Base-by-base conservation (phyloP, 2,888 invertebrate species). In the Drosophila paranaensis region DNA sequence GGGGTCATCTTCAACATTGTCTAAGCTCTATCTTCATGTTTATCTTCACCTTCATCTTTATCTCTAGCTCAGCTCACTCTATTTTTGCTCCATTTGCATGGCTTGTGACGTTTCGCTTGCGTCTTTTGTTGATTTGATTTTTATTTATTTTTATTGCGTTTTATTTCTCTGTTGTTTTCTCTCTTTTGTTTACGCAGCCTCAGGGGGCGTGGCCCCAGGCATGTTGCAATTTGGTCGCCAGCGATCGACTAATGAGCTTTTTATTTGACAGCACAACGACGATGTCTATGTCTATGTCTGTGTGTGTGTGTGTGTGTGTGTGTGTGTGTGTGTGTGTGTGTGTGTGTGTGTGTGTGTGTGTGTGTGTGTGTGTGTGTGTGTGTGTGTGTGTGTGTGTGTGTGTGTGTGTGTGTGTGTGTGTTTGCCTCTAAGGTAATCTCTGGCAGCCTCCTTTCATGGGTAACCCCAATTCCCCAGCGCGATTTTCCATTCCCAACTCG, bases 211-310 rank as follows among this genome's bases (percentile, higher is more conserved):
- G 40, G 66, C 50, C 46, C 35, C 3, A 33, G 58, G 63, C 40
- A 67, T 77, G 89, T 87, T 84, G 89, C 82, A 89, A 84, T 88
- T 81, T 69, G 89, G 88, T 58, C 64, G 58, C 55, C 57, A 39
- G 40, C 71, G 54, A 61, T 75, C 60, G 82, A 71, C 88, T 89
- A 89, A 84, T 84, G 90, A 84, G 88, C 86, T 87, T 89, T 83
- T 89, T 87, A 89, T 83, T 89, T 73, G 88, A 73, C 76, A 70
- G 80, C 65, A 27, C 37, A 45, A 33, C 69, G 33, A 27, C 11
- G 6, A 16, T 9, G 13, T 27, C 11, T n/a, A 2, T 6, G 6
- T 35, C 9, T 35, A 25, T 62, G 33, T 48, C 13, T 33, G 11
- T 20, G 43, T 6, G 20, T 11, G 20, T 20, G n/a, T 40, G 40